These are phyloP conservation scores for Yponomeuta malinellus DNA, from an alignment of 2,888 invertebrate genomes.

Conservation along the genomic window DNA sequence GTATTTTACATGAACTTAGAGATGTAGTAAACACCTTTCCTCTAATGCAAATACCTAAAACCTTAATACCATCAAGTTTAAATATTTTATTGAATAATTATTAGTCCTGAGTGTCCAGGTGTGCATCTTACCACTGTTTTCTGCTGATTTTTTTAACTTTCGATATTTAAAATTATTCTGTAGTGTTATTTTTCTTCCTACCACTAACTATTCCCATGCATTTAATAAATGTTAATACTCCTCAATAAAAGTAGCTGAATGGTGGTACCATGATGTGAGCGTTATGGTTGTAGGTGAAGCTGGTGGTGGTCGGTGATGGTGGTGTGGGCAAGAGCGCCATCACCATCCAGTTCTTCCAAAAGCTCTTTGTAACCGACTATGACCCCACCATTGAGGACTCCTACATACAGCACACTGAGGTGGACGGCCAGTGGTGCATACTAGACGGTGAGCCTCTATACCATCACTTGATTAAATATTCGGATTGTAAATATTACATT, in stretches of 20 bases:
- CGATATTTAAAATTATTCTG: too few relatives aligned
- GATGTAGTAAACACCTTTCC: background rate
- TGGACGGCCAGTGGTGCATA: slow-evolving; percentile 94
- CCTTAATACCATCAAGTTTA: background rate
- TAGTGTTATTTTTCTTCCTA: too few relatives aligned
- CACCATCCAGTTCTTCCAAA: slow-evolving; percentile 97
- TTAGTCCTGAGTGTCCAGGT: background rate
- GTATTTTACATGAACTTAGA: slow-evolving; percentile 17
- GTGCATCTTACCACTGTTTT: background rate
- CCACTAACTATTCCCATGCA: too few relatives aligned
- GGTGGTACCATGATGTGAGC: too few relatives aligned
- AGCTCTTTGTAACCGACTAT: slow-evolving; percentile 94
- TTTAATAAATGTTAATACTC: too few relatives aligned
- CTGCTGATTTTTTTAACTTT: too few relatives aligned
- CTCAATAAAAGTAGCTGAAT: too few relatives aligned
- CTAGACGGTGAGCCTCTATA: slow-evolving; percentile 82
- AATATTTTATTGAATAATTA: background rate
- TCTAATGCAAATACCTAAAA: background rate
- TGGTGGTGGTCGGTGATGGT: slow-evolving; percentile 96
- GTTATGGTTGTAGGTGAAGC: slow-evolving; percentile 77
- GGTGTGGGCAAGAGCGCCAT: slow-evolving; percentile 97
- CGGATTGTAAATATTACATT: too few relatives aligned
- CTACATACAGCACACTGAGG: slow-evolving; percentile 94
- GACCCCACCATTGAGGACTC: slow-evolving; percentile 98
- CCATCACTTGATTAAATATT: background rate